phyloP scores from a whole-genome alignment of 2,797 vertebrate species.

The Diceros bicornis region DNA sequence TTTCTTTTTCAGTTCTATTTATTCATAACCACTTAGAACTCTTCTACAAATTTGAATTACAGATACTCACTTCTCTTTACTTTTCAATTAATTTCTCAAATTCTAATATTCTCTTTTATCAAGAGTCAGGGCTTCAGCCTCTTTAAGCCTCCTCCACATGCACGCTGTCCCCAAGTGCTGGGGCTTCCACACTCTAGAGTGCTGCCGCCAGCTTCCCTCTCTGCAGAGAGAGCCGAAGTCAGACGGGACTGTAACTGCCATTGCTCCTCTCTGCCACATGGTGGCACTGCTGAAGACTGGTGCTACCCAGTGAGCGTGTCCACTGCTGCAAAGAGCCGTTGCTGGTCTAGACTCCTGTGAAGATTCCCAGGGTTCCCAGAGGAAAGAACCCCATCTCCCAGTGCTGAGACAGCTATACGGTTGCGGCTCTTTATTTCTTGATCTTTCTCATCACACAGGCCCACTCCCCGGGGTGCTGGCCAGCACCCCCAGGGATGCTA shows the following conservation, averaged over 20 bases:
- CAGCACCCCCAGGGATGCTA: neutral
- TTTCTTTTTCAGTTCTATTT: neutral
- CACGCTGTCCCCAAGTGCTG: rapidly evolving
- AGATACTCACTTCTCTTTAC: neutral
- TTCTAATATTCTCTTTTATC: neutral
- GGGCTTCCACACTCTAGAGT: rapidly evolving
- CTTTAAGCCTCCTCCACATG: neutral
- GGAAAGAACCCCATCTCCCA: neutral
- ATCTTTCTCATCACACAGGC: neutral
- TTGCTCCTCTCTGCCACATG: constrained; percentile 41
- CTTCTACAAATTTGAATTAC: neutral
- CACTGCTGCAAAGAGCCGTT: neutral
- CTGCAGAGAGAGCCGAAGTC: neutral
- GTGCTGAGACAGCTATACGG: rapidly evolving
- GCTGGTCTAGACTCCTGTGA: neutral
- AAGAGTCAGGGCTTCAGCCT: neutral
- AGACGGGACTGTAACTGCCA: neutral
- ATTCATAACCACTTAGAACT: neutral
- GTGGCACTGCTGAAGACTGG: constrained; percentile 28
- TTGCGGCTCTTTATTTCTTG: neutral
- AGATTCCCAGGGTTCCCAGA: neutral
- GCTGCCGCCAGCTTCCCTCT: neutral
- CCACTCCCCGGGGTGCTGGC: neutral
- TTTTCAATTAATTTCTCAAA: constrained; percentile 19
- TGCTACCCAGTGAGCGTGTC: neutral